phyloP scores from a whole-genome alignment of 1,140 invertebrate species.

The Drosophila rufa region DNA sequence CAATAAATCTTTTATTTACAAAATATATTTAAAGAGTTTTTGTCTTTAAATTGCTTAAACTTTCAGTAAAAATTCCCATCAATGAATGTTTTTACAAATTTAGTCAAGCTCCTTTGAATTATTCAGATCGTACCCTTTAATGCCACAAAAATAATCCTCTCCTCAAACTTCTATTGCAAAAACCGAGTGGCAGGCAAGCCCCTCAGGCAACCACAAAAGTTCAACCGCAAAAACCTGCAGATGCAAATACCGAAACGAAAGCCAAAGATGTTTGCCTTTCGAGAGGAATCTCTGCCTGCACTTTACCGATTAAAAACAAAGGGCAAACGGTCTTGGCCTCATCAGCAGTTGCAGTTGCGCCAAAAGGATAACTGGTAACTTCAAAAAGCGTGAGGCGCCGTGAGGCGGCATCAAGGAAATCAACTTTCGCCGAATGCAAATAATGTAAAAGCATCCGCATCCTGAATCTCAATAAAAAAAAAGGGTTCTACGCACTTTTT shows the following conservation, averaged over 20 bases:
- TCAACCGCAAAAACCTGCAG: conserved; percentile 49
- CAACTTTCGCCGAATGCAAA: conserved; percentile 50
- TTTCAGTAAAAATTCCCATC: background rate
- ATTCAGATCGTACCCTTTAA: no score
- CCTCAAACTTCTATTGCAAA: background rate
- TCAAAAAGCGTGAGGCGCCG: conserved; percentile 26
- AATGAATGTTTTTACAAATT: background rate
- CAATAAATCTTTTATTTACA: background rate
- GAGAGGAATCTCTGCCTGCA: conserved; percentile 52
- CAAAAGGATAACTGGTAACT: conserved; percentile 37
- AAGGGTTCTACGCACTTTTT: conserved; percentile 34
- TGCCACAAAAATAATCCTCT: conserved; percentile 4
- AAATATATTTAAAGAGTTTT: no score
- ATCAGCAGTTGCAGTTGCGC: conserved; percentile 25
- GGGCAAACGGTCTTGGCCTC: conserved; percentile 43
- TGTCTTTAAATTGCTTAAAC: no score
- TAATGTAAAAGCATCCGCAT: conserved; percentile 51
- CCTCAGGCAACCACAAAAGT: conserved; percentile 31
- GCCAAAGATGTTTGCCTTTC: conserved; percentile 43
- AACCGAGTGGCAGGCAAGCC: background rate
- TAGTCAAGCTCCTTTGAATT: background rate
- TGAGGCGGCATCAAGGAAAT: conserved; percentile 35
- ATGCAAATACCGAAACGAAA: conserved; percentile 13
- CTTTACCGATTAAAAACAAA: conserved; percentile 77
- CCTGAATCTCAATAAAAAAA: conserved; percentile 33